phyloP scores from a whole-genome alignment of 2,797 vertebrate species.

The Lates japonicus region DNA sequence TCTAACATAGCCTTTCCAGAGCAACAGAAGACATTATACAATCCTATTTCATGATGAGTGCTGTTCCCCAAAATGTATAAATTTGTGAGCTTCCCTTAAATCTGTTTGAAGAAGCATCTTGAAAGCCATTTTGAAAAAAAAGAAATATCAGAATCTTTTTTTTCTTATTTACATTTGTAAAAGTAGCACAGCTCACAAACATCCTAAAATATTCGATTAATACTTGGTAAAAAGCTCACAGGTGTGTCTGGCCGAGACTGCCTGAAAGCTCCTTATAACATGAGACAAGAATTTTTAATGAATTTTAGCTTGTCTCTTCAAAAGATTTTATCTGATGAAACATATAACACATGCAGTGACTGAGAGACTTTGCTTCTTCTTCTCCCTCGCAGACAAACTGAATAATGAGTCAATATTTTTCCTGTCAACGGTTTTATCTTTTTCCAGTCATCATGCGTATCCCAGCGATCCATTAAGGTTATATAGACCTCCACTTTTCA shows the following conservation, averaged over 20 bases:
- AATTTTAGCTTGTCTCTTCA: slow-evolving; percentile 21
- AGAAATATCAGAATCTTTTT: not conserved
- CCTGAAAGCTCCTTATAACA: not conserved
- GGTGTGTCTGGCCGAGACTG: slow-evolving; percentile 42
- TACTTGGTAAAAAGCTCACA: slow-evolving; percentile 39
- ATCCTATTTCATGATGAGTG: not conserved
- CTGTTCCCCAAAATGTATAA: not conserved
- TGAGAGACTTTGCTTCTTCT: slow-evolving; percentile 22
- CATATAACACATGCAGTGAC: slow-evolving; percentile 20
- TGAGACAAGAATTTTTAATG: slow-evolving; percentile 16
- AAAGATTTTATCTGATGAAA: slow-evolving; percentile 47
- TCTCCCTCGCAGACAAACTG: slow-evolving; percentile 31
- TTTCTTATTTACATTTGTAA: slow-evolving; percentile 8
- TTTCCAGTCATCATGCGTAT: slow-evolving; percentile 54
- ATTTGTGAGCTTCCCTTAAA: not conserved
- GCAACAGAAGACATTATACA: slow-evolving; percentile 5
- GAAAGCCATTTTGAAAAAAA: not conserved
- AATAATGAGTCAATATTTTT: slow-evolving; percentile 57
- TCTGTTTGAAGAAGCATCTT: not conserved
- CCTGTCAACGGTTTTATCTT: slow-evolving; percentile 60
- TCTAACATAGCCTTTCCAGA: slow-evolving; percentile 1
- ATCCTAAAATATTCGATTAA: slow-evolving; percentile 27
- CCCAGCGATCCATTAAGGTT: slow-evolving; percentile 53
- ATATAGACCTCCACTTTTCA: slow-evolving; percentile 58
- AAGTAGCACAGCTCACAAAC: no score